Percentiles rank a stretch among this genome's conserved stretches.
phyloP scores from a whole-genome alignment of 2,888 invertebrate genomes.

The Rhamnusium bicolor region DNA sequence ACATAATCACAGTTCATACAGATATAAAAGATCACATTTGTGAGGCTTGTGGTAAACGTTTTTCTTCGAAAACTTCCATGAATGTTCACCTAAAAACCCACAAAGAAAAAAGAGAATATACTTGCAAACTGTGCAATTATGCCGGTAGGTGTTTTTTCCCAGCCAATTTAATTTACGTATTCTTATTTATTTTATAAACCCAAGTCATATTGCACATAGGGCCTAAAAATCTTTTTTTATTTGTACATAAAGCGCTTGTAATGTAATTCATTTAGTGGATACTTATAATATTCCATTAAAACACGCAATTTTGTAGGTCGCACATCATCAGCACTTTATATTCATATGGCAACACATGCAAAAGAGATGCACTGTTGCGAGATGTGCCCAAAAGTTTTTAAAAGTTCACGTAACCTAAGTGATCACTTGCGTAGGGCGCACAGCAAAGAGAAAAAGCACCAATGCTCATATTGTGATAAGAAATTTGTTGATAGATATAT shows the following conservation, averaged over 20 bases:
- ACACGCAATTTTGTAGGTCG: conserved; percentile 41
- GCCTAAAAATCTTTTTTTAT: too few species aligned
- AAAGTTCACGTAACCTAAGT: conserved; percentile 61
- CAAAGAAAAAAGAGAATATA: conserved; percentile 59
- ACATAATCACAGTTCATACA: conserved; percentile 61
- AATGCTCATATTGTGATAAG: conserved; percentile 61
- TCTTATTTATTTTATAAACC: too few species aligned
- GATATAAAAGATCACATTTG: conserved; percentile 62
- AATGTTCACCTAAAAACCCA: conserved; percentile 61
- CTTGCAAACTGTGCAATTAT: conserved; percentile 61
- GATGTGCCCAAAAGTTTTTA: conserved; percentile 62
- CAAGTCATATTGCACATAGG: too few species aligned
- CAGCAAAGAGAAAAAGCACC: conserved; percentile 59
- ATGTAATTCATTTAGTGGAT: too few species aligned
- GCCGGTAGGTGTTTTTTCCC: conserved; percentile 43
- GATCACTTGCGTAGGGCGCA: conserved; percentile 62
- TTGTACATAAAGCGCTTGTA: too few species aligned
- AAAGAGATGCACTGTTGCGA: conserved; percentile 61
- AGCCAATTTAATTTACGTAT: neutral
- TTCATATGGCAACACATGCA: conserved; percentile 63
- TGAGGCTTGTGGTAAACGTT: conserved; percentile 62
- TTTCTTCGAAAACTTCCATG: conserved; percentile 59
- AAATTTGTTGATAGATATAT: conserved; percentile 63
- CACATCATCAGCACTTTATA: conserved; percentile 63
- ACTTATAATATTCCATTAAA: neutral